phyloP scores from a whole-genome alignment of 2,113 vertebrate genomes.

The Pterocles burchelli region DNA sequence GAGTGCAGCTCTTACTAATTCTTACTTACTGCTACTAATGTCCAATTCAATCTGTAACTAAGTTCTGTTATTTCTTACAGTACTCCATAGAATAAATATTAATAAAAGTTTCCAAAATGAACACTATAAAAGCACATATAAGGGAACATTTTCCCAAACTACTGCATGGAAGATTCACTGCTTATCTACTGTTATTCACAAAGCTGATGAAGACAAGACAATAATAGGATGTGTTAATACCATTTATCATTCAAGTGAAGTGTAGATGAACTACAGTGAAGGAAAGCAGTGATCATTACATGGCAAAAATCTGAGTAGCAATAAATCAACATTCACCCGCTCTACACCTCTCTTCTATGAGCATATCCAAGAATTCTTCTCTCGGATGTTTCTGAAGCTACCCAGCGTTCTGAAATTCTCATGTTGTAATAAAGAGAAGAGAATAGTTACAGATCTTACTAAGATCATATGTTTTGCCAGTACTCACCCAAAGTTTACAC shows the following conservation, averaged over 20 bases:
- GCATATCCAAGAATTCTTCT: not conserved
- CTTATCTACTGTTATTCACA: not conserved
- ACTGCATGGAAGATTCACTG: not conserved
- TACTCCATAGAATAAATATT: not conserved
- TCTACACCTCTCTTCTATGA: not conserved
- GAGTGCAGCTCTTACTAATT: not conserved
- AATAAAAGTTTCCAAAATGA: not conserved
- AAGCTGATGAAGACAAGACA: not conserved
- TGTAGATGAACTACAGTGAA: not conserved
- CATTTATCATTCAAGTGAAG: not conserved
- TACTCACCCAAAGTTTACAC: not conserved
- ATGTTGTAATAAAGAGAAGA: not conserved
- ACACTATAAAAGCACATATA: not conserved
- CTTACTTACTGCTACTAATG: not conserved
- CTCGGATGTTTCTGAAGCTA: not conserved
- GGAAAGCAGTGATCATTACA: fast-evolving
- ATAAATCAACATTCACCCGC: not conserved
- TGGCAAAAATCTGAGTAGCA: not conserved
- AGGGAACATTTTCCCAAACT: not conserved
- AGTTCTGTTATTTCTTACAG: not conserved
- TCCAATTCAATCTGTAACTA: not conserved
- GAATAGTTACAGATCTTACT: not conserved
- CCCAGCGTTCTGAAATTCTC: not conserved
- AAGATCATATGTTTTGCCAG: not conserved
- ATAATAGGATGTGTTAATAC: not conserved